A percentile compares a stretch with the other conserved stretches of the same genome.
phyloP scores from a whole-genome alignment of 2,888 invertebrate species.

The Chesias legatella region DNA sequence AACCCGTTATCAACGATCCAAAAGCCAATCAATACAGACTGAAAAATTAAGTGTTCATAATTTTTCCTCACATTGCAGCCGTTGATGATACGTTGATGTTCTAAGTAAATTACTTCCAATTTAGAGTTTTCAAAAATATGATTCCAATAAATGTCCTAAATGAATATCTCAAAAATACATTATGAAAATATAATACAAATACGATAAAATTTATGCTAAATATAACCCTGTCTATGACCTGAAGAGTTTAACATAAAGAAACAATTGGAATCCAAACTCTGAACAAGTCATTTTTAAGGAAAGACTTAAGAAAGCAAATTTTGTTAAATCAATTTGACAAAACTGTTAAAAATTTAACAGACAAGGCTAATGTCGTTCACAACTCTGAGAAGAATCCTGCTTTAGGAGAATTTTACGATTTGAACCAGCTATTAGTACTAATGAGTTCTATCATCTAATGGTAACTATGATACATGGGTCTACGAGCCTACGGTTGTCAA shows the following conservation, averaged over 20 bases:
- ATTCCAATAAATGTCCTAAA: slow-evolving; percentile 77
- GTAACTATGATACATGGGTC: slow-evolving; percentile 24
- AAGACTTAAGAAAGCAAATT: slow-evolving; percentile 33
- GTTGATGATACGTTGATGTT: slow-evolving; percentile 64
- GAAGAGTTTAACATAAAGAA: slow-evolving; percentile 72
- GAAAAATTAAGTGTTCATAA: slow-evolving; percentile 23
- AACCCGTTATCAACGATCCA: slow-evolving; percentile 26
- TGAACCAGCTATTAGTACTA: slow-evolving; percentile 25
- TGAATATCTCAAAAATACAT: slow-evolving; percentile 79
- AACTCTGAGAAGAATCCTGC: slow-evolving; percentile 59
- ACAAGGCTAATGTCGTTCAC: slow-evolving; percentile 65
- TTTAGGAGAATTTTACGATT: slow-evolving; percentile 36
- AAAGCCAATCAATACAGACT: slow-evolving; percentile 31
- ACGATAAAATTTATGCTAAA: slow-evolving; percentile 81
- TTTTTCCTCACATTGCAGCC: slow-evolving; percentile 38
- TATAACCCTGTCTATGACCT: slow-evolving; percentile 81
- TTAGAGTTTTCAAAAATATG: slow-evolving; percentile 78
- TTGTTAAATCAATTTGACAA: slow-evolving; percentile 16
- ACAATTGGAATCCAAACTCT: slow-evolving; percentile 66
- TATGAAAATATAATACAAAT: slow-evolving; percentile 80
- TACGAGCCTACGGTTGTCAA: slow-evolving; percentile 13
- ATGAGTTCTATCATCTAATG: slow-evolving; percentile 26
- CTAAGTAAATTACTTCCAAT: slow-evolving; percentile 69
- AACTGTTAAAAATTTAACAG: slow-evolving; percentile 39
- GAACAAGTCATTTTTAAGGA: slow-evolving; percentile 68